Conservation (phyloP, 2,113 vertebrate genomes). For the Lophotis ruficrista region DNA sequence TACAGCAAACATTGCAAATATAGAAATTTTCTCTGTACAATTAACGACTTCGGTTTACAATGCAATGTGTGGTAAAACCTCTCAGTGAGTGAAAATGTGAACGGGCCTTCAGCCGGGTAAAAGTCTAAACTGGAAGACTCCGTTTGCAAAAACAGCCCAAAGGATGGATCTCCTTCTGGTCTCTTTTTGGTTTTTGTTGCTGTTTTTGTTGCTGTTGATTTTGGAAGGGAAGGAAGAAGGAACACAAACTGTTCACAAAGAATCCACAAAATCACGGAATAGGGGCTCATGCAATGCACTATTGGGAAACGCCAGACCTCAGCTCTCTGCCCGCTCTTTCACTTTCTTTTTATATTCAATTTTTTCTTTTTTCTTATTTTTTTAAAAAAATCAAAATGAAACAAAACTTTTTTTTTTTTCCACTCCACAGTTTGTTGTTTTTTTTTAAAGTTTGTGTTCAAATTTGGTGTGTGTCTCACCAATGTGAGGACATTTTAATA, state of each 20-base stretch:
- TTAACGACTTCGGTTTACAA: conserved; percentile 72
- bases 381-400: conserved; percentile 65
- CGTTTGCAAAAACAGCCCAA: conserved; percentile 71
- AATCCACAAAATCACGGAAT: conserved; percentile 89
- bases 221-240: conserved; percentile 71
- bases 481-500: conserved; percentile 50
- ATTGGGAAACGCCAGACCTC: conserved; percentile 77
- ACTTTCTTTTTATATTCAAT: conserved; percentile 71
- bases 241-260: conserved; percentile 84
- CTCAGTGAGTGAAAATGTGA: conserved; percentile 65
- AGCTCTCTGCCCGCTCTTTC: conserved; percentile 28
- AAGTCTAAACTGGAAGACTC: conserved; percentile 77
- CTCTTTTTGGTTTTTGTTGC: conserved; percentile 33
- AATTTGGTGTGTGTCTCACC: conserved; percentile 80
- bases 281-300: conserved; percentile 86
- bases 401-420: conserved; percentile 21
- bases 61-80: conserved; percentile 55
- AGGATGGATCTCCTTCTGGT: conserved; percentile 38
- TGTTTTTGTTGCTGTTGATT: conserved; percentile 72
- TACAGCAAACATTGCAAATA: conserved; percentile 96
- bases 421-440: conserved; percentile 63
- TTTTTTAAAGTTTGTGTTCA: conserved; percentile 51
- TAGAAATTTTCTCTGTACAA: conserved; percentile 96
- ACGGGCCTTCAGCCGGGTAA: conserved; percentile 62
- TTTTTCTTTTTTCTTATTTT: conserved; percentile 76